A percentile compares a stretch with the other conserved stretches of the same genome.
Conservation (phyloP, 2,797 vertebrate genomes). For the Onychomys torridus region DNA sequence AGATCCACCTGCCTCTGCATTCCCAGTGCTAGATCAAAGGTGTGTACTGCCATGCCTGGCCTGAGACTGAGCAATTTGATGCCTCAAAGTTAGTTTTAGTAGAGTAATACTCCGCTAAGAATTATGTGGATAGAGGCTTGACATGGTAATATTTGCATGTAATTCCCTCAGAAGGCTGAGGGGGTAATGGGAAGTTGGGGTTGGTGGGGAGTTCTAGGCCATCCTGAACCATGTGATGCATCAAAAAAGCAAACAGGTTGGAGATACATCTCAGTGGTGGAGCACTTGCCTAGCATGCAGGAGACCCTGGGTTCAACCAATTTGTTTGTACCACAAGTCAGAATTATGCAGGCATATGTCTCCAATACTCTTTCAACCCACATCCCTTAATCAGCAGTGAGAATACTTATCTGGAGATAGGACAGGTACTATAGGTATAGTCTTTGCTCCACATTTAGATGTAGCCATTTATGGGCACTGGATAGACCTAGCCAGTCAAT, state of each 20-base stretch:
- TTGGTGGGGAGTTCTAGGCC: background rate
- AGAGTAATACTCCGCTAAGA: slow-evolving; percentile 52
- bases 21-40: background rate
- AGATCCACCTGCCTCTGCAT: background rate
- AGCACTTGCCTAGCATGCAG: background rate
- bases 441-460: slow-evolving; percentile 2
- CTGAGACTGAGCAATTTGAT: background rate
- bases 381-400: slow-evolving; percentile 40
- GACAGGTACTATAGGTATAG: slow-evolving; percentile 3
- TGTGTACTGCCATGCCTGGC: background rate
- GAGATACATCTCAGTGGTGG: background rate
- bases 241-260: background rate
- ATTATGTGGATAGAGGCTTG: background rate
- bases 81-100: slow-evolving; percentile 50
- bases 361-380: slow-evolving; percentile 48
- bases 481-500: background rate
- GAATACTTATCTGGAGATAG: slow-evolving; percentile 36
- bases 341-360: slow-evolving; percentile 30
- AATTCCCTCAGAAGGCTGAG: background rate
- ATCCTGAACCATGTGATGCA: background rate
- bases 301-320: background rate
- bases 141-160: background rate
- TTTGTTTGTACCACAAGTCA: background rate
- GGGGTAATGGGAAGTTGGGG: background rate
- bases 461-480: slow-evolving; percentile 36